Base-by-base conservation (phyloP, 1,140 invertebrate genomes). In the Mycetomoellerius zeteki region DNA sequence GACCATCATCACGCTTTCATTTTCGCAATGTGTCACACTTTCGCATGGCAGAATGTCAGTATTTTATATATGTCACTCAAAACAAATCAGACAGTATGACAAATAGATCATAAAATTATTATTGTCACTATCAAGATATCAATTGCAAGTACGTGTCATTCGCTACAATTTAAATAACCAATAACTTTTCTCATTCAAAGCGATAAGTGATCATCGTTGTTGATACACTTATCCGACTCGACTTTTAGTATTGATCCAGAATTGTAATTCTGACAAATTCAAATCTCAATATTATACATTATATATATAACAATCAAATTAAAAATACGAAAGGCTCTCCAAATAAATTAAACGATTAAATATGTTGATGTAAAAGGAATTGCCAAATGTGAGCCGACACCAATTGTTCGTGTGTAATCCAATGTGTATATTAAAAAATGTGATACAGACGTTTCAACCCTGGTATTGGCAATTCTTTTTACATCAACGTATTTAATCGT, bases 61-160 rank as follows among this genome's bases (percentile, higher is more conserved):
- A 84, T 89, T 84, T 71, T 86, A 78, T 89, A 87, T 62, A 58
- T 82, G 89, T 90, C 78, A 90, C 37, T 73, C 21, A 47, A 43
- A 60, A 73, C 67, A 58, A 37, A 80, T 24, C 7, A 27, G 0
- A 67, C 64, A 75, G 16, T 21, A n/a, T 19, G 37, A 33, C 56
- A 33, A 73, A 47, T 72, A 58, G 24, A 72, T 71, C 50, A 4
- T 43, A 56, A 47, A 30, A 82, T 82, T 72, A 58, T 7, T 33
- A 81, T 54, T 56, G 27, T n/a, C 19, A 58, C 0, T n/a, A 24
- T 30, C 30, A 2, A 54, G 14, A 37, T 1, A 16, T 37, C 16
- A 37, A 69, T 5, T 27, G 1, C 8, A 3, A 21, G 12, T n/a
- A n/a, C n/a, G n/a, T 27, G 33, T 71, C 7, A 47, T 8, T 50